Evolutionary conservation across 2,797 vertebrate species (phyloP).

Genomic region (Nothura maculosa): DNA sequence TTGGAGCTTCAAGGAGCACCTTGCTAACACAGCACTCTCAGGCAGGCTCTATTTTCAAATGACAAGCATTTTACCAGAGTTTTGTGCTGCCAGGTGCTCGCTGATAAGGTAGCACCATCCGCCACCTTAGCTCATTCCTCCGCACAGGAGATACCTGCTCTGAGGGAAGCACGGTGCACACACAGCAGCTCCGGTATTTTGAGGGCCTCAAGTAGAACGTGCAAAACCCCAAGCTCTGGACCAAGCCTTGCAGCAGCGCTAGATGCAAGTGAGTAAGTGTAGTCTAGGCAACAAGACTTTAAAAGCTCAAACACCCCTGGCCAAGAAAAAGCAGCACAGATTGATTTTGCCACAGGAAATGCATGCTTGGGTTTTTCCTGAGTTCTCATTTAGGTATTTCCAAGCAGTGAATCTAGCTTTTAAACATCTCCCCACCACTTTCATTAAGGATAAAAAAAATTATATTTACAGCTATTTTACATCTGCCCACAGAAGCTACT

Average conservation of each 20-base stretch:
- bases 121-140: not conserved
- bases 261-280: not conserved
- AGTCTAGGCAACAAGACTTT: slow-evolving; percentile 18
- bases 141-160: rapidly evolving
- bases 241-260: not conserved
- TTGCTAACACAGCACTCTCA: not conserved
- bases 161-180: not conserved
- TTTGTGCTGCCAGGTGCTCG: rapidly evolving
- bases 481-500: not conserved
- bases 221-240: not conserved
- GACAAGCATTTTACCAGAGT: not conserved
- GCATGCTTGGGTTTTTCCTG: not conserved
- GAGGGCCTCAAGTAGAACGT: not conserved
- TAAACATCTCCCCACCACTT: not conserved
- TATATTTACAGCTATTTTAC: not conserved
- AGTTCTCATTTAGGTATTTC: not conserved
- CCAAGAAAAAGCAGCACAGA: not conserved
- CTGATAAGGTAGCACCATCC: rapidly evolving
- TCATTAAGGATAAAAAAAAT: slow-evolving; percentile 18
- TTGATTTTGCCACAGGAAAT: not conserved
- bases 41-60: not conserved
- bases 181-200: not conserved
- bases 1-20: not conserved
- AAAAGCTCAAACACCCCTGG: not conserved
- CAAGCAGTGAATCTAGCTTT: not conserved